Base-by-base conservation (phyloP, 35 echinoderm and acorn worm genomes). In the Heliocidaris tuberculata region DNA sequence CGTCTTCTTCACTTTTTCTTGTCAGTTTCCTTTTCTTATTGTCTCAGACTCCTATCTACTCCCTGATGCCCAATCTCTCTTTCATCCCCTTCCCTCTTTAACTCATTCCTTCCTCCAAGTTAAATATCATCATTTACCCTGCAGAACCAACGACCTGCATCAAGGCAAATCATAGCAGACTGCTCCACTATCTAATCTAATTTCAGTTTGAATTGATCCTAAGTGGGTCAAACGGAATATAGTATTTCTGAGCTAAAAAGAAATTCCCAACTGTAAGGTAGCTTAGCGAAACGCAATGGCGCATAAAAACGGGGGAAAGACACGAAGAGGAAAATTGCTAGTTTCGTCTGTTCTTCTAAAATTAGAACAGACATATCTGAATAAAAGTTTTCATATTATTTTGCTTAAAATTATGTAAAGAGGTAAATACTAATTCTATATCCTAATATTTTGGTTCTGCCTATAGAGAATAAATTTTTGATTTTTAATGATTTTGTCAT, bases 31-130 rank as follows among this genome's bases (percentile, higher is more conserved):
- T 4, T 78, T 78, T n/a, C 19, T 2, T 7, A 19, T 6, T 78
- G 19, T 78, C 65, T n/a, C 21, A n/a, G 65, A 78, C 65, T 78
- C 65, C 2, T 27, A n/a, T 78, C 6, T 27, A 19, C 21, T 78
- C 65, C 65, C 21, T 78, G 65, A 78, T 78, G 65, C 65, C 65
- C 65, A 78, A 78, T 78, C 27, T 78, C 65, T 78, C 65, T 78
- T 24, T 78, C 65, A 27, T 78, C 65, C 65, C 27, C 35, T 42
- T 42, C 65, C 17, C 7, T 78, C 65, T 78, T 27, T 78, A n/a
- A 78, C 65, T 78, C 65, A 78, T 27, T 78, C 27, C 65, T 78
- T 78, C 65, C 65, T 78, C 65, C 19, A n/a, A 78, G 65, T 78
- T 78, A 19, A 78, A 78, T 78, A 78, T n/a, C 65, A 27, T 78